Percentiles rank a stretch among this genome's conserved stretches.
Conservation (phyloP, 2,797 vertebrate species). For the Oreonectes daqikongensis region DNA sequence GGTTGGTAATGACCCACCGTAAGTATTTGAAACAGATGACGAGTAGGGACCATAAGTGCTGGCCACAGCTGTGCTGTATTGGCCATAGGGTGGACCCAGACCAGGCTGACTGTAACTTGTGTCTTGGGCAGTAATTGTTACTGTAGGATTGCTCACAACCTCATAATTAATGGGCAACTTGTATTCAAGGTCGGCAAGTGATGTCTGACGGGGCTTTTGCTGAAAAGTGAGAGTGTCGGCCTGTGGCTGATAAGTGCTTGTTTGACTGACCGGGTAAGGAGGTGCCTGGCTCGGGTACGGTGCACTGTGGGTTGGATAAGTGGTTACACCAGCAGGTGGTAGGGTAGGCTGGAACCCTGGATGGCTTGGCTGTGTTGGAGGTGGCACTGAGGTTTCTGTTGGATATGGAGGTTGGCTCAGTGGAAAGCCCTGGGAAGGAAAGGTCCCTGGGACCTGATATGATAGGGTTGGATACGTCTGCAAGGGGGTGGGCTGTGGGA, state of each 20-base stretch:
- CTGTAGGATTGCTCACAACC: conserved; percentile 84
- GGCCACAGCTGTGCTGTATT: conserved; percentile 72
- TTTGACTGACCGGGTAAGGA: conserved; percentile 80
- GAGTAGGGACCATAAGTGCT: conserved; percentile 75
- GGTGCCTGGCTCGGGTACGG: conserved; percentile 81
- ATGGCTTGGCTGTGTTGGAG: conserved; percentile 78
- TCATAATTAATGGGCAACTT: conserved; percentile 97
- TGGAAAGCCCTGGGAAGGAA: conserved; percentile 81
- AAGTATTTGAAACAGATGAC: conserved; percentile 73
- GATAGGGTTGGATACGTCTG: conserved; percentile 79
- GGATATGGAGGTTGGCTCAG: conserved; percentile 82
- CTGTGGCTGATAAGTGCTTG: conserved; percentile 82
- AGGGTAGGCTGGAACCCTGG: conserved; percentile 82
- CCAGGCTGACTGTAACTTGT: conserved; percentile 77
- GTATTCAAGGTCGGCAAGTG: conserved; percentile 92
- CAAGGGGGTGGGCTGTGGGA: conserved; percentile 87
- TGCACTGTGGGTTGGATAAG: conserved; percentile 86
- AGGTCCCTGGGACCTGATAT: conserved; percentile 82
- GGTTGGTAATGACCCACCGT: conserved; percentile 72
- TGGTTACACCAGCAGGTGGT: conserved; percentile 72
- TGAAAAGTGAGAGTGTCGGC: conserved; percentile 81
- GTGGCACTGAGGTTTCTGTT: conserved; percentile 80
- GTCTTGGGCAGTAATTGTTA: conserved; percentile 84
- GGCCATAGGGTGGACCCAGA: conserved; percentile 74
- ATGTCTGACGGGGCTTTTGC: conserved; percentile 92